Conservation (phyloP, 2,888 invertebrate species). For the Willowsia nigromaculata region DNA sequence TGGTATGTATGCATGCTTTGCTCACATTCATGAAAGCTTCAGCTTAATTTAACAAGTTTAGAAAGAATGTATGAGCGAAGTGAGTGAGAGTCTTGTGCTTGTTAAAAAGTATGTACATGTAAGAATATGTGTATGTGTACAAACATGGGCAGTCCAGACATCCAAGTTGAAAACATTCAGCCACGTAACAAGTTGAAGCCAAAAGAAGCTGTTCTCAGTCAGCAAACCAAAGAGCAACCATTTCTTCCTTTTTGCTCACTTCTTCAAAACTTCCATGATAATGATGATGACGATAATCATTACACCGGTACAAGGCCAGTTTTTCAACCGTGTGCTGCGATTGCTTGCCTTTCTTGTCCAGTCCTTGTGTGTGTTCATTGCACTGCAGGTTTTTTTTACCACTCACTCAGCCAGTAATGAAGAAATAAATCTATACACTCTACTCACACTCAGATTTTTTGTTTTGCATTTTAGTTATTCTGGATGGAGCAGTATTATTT, state of each 20-base stretch:
- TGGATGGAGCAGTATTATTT: neutral
- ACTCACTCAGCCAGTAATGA: constrained; percentile 55
- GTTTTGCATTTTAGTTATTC: constrained; percentile 53
- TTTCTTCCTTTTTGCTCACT: constrained; percentile 53
- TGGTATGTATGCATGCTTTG: constrained; percentile 6
- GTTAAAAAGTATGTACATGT: neutral
- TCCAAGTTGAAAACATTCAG: constrained; percentile 21
- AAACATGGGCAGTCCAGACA: constrained; percentile 44
- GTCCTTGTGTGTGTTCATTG: constrained; percentile 15
- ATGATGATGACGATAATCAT: constrained; percentile 49
- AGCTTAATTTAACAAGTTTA: constrained; percentile 17
- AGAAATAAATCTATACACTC: constrained; percentile 66
- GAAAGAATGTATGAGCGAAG: neutral
- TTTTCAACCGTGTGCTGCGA: neutral
- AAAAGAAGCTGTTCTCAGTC: neutral
- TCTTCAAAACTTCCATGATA: neutral
- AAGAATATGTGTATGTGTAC: neutral
- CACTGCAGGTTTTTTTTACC: constrained; percentile 51
- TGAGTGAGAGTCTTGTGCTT: neutral
- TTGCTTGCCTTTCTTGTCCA: constrained; percentile 46
- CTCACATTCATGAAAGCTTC: constrained; percentile 21
- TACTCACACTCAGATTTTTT: constrained; percentile 16
- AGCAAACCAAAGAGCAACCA: constrained; percentile 33
- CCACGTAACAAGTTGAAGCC: neutral
- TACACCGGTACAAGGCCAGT: constrained; percentile 65